Evolutionary conservation across 2,797 vertebrate species (phyloP).

Genomic region (Muraenolepis orangiensis): DNA sequence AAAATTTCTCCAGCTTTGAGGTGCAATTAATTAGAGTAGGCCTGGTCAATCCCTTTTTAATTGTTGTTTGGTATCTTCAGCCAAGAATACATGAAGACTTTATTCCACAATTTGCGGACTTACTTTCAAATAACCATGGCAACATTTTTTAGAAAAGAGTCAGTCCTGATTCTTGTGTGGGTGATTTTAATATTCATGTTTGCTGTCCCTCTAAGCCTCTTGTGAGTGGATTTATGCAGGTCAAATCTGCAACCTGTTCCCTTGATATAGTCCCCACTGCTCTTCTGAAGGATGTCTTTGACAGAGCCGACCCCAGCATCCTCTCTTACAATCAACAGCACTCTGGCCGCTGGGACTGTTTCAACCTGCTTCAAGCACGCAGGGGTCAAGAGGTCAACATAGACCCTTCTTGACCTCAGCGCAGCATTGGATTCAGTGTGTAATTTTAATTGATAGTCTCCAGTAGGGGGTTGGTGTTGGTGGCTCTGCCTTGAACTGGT

Average conservation of each 20-base stretch:
- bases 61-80: neutral
- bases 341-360: neutral
- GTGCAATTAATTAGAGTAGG: neutral
- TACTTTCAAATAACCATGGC: neutral
- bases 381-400: neutral
- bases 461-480: no score
- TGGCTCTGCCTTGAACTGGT: no score
- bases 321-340: neutral
- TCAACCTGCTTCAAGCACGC: neutral
- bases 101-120: neutral
- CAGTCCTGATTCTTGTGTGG: neutral
- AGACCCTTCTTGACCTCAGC: neutral
- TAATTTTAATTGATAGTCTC: no score
- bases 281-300: neutral
- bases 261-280: neutral
- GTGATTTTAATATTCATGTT: neutral
- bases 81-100: constrained; percentile 8
- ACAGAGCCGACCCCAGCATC: neutral
- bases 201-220: neutral
- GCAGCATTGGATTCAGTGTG: no score
- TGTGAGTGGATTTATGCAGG: no score
- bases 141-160: neutral
- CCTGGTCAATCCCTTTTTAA: constrained; percentile 3
- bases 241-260: neutral
- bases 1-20: neutral